phyloP scores from a whole-genome alignment of 2,797 vertebrate species.

The Clarias pachynema region DNA sequence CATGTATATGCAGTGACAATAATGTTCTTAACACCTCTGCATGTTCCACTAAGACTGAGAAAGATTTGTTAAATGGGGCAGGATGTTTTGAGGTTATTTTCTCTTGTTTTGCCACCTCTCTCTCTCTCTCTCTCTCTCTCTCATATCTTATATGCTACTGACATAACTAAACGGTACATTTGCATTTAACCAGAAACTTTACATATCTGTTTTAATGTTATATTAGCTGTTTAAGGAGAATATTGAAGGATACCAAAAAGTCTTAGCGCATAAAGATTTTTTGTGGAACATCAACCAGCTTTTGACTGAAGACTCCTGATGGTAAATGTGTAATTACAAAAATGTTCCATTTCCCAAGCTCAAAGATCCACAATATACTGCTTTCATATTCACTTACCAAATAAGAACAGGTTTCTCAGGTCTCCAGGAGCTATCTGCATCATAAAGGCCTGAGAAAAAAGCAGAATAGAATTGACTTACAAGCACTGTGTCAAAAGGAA shows the following conservation, averaged over 20 bases:
- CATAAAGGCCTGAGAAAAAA: slow-evolving; percentile 4
- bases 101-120: slow-evolving; percentile 48
- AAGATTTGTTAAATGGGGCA: slow-evolving; percentile 51
- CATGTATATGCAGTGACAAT: slow-evolving; percentile 54
- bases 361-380: background rate
- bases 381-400: background rate
- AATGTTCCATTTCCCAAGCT: background rate
- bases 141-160: background rate
- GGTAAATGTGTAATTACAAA: slow-evolving; percentile 1
- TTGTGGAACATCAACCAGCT: background rate
- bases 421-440: background rate
- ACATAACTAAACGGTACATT: background rate
- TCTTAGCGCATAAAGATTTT: background rate
- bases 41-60: slow-evolving; percentile 71
- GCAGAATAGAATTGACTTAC: slow-evolving; percentile 23
- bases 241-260: background rate
- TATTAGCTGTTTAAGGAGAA: background rate
- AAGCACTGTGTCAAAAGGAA: slow-evolving; percentile 39
- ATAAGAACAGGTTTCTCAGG: background rate
- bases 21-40: slow-evolving; percentile 76
- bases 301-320: background rate
- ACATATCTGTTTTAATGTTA: background rate
- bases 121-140: background rate
- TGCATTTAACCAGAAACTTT: background rate
- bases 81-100: slow-evolving; percentile 66